Evolutionary conservation across 2,113 vertebrate species (phyloP), one percentile per base, ranked within the genome.

Genomic region (Camelus bactrianus): DNA sequence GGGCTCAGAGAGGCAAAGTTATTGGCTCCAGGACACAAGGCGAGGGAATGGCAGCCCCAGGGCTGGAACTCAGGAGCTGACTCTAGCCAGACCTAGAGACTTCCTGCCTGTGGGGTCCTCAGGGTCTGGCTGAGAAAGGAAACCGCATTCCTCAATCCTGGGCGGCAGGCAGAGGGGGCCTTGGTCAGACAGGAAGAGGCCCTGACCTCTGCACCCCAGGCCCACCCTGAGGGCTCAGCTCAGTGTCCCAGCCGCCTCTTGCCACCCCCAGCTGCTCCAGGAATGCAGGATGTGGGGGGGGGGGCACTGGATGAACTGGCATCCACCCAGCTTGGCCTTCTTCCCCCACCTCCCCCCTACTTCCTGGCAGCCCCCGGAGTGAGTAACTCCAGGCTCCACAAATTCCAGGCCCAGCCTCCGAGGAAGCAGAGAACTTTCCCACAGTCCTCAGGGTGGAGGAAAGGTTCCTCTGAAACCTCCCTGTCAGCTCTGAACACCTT

Each of bases 291-390:
- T 95, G 91, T 83, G 85, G 85, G 84, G 54, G 84, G 54, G 60
- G 88, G 89, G 60, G 67, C 75, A 58, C 35, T 26, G 30, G 81
- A 28, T 14, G 4, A 32, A n/a, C 73, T 94, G 56, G 94, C 90
- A 6, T 58, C 89, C 73, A 91, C 94, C 95, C 97, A 92, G 75
- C 56, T 38, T 32, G 86, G 93, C 95, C 79, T 87, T 50, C 94
- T 60, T 89, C 89, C 82, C 35, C 67, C 3, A 69, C 70, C 82
- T 3, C 38, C 89, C 90, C 91, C 72, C 89, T 26, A 94, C 79
- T 97, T 97, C 97, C 97, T 97, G 97, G 97, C 97, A 95, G 83
- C 83, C 89, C 92, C 93, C 12, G 9, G 75, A 87, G 76, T 52
- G 79, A 96, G 96, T 93, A 85, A 58, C 82, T 89, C 91, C 97